A percentile compares a stretch with the other conserved stretches of the same genome.
These are phyloP conservation scores for Paralvinella palmiformis DNA, from an alignment of 1,140 invertebrate species.

Conservation along the genomic window DNA sequence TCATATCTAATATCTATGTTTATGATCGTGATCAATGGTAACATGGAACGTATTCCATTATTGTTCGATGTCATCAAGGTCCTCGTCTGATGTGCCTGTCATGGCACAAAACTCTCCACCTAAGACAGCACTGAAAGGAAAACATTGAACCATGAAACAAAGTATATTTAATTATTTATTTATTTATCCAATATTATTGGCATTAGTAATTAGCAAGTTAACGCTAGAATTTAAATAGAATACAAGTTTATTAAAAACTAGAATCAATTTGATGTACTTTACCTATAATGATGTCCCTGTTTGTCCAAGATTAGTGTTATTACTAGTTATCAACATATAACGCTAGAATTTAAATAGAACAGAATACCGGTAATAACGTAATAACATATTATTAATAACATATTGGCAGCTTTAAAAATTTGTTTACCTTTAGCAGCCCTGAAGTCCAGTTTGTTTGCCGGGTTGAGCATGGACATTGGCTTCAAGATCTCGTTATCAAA, in stretches of 20 bases:
- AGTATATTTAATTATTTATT: background rate
- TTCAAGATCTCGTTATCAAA: constrained; percentile 3
- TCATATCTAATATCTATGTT: too few species aligned
- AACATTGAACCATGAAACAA: background rate
- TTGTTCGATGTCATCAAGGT: background rate
- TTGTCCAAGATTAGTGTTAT: too few species aligned
- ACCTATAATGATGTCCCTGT: too few species aligned
- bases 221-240: background rate
- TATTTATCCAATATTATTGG: too few species aligned
- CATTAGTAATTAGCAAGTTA: background rate
- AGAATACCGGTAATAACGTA: too few species aligned
- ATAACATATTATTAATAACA: too few species aligned
- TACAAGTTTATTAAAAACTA: too few species aligned
- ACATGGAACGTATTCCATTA: background rate
- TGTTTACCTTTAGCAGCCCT: constrained; percentile 3
- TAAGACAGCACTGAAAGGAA: background rate
- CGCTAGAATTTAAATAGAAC: too few species aligned
- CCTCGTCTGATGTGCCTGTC: too few species aligned
- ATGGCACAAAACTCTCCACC: background rate
- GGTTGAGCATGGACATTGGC: background rate
- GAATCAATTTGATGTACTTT: too few species aligned
- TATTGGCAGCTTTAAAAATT: too few species aligned
- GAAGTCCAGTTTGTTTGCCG: constrained; percentile 1
- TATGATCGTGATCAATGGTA: background rate
- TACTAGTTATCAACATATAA: too few species aligned